A percentile compares a stretch with the other conserved stretches of the same genome.
phyloP scores from a whole-genome alignment of 1,140 invertebrate genomes.

The Carposina sasakii region DNA sequence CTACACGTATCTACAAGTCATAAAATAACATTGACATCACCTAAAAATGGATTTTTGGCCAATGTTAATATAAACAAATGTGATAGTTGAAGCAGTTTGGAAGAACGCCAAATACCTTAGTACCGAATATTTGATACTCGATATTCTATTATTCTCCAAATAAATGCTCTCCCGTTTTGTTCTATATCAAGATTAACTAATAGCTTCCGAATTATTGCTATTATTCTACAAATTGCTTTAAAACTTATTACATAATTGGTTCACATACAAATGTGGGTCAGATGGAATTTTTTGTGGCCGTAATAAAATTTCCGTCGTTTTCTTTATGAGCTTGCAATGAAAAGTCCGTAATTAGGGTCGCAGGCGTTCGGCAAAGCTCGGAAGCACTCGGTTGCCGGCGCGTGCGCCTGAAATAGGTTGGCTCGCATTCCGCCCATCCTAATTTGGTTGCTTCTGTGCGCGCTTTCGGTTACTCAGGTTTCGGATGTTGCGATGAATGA shows the following conservation, averaged over 20 bases:
- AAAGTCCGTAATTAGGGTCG: constrained; percentile 49
- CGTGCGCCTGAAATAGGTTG: constrained; percentile 58
- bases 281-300: too few relatives aligned
- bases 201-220: too few relatives aligned
- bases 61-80: constrained; percentile 26
- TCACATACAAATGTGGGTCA: too few relatives aligned
- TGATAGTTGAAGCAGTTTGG: constrained; percentile 44
- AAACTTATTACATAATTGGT: too few relatives aligned
- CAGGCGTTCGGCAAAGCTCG: constrained; percentile 26
- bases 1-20: constrained; percentile 2
- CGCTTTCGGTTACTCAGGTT: constrained; percentile 47
- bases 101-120: constrained; percentile 27
- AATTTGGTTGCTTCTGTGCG: constrained; percentile 62
- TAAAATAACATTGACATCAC: constrained; percentile 13
- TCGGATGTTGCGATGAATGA: too few relatives aligned
- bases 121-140: constrained; percentile 45
- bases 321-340: constrained; percentile 16
- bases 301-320: neutral
- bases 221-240: too few relatives aligned
- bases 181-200: too few relatives aligned
- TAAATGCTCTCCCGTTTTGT: too few relatives aligned
- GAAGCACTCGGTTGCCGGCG: constrained; percentile 24
- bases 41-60: constrained; percentile 42
- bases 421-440: constrained; percentile 45
- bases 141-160: constrained; percentile 33